These are phyloP conservation scores for Phoebastria nigripes DNA, from an alignment of 2,797 vertebrate species.

Conservation along the genomic window DNA sequence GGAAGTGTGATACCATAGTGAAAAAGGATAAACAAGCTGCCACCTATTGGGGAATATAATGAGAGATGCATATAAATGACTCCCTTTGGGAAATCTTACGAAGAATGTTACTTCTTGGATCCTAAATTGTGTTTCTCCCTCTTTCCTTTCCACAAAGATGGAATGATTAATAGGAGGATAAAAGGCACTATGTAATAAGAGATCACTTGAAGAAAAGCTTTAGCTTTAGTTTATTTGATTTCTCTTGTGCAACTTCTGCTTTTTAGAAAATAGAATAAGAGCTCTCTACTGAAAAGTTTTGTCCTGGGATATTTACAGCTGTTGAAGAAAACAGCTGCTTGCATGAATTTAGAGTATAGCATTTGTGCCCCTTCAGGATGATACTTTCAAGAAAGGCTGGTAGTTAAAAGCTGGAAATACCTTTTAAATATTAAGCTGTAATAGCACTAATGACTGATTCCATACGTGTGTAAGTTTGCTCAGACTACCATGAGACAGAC, in stretches of 20 bases:
- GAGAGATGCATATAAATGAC: neutral
- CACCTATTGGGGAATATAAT: neutral
- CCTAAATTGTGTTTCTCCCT: neutral
- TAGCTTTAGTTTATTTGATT: neutral
- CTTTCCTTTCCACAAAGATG: neutral
- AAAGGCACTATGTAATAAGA: neutral
- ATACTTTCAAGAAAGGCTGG: neutral
- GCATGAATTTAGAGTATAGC: neutral
- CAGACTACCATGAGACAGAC: neutral
- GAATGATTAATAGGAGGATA: neutral
- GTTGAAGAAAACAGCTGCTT: constrained; percentile 27
- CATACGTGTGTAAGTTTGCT: neutral
- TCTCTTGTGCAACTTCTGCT: neutral
- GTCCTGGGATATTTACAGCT: neutral
- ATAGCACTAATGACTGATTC: neutral
- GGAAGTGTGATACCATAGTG: neutral
- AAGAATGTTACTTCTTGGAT: neutral
- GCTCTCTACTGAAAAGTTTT: neutral
- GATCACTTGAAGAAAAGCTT: neutral
- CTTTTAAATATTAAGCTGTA: neutral
- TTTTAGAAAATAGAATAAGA: neutral
- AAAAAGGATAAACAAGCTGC: constrained; percentile 4
- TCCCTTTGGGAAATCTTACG: neutral
- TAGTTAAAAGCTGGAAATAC: neutral
- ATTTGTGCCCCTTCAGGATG: neutral